Percentiles rank a stretch among this genome's conserved stretches.
phyloP scores from a whole-genome alignment of 2,113 vertebrate species.

The Periophthalmus modestus region DNA sequence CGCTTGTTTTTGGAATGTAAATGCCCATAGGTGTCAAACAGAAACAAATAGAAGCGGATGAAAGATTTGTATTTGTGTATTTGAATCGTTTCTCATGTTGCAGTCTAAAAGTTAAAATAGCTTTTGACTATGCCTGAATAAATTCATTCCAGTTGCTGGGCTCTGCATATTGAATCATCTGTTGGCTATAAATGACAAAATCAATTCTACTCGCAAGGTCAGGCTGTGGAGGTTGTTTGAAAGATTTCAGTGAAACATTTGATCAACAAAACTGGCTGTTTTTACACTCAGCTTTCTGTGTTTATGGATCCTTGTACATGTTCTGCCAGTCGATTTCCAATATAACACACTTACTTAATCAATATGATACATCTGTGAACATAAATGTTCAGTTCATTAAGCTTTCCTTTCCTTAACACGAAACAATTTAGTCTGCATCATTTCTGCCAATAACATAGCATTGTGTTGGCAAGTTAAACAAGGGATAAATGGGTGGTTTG shows the following conservation, averaged over 20 bases:
- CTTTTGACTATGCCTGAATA: slow-evolving; percentile 3
- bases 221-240: background rate
- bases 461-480: slow-evolving; percentile 8
- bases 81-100: background rate
- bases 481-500: background rate
- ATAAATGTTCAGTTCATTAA: background rate
- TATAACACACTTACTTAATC: background rate
- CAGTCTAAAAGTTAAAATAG: background rate
- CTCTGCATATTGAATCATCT: slow-evolving; percentile 7
- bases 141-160: background rate
- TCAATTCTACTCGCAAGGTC: slow-evolving; percentile 7
- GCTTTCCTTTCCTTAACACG: background rate
- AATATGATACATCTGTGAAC: background rate
- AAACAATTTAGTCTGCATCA: background rate
- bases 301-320: background rate
- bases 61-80: background rate
- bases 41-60: background rate
- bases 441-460: background rate
- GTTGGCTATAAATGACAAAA: slow-evolving; percentile 9
- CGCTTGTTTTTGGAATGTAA: background rate
- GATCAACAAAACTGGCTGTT: slow-evolving; percentile 7
- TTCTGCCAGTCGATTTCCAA: background rate
- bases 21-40: background rate
- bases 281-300: background rate
- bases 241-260: background rate